These are phyloP conservation scores for Caenorhabditis sp. DNA, from an alignment of 2,888 invertebrate genomes.

Conservation along the genomic window DNA sequence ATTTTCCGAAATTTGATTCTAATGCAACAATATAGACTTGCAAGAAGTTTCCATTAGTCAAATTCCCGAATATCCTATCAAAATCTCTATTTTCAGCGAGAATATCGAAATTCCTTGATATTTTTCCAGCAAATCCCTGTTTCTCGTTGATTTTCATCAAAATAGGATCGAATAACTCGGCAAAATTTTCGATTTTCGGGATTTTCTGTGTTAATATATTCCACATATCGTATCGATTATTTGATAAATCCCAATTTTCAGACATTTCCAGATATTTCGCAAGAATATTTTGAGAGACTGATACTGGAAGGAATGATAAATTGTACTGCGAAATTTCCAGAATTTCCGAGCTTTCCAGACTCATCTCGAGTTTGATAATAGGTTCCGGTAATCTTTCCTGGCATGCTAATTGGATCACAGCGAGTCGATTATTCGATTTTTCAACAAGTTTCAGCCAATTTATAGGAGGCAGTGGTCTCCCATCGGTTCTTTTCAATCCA, in stretches of 20 bases:
- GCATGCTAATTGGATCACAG: conserved; percentile 12
- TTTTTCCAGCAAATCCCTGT: not conserved
- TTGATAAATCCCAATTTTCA: not conserved
- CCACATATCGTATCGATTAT: not conserved
- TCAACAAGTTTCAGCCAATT: conserved; percentile 18
- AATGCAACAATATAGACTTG: not conserved
- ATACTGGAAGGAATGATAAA: not conserved
- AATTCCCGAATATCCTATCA: not conserved
- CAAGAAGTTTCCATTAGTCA: not conserved
- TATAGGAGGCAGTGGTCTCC: conserved; percentile 16
- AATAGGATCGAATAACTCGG: not conserved
- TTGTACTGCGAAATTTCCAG: not conserved
- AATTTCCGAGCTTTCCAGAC: not conserved
- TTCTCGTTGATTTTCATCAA: not conserved
- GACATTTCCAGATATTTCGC: not conserved
- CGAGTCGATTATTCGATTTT: not conserved
- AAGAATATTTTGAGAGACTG: not conserved
- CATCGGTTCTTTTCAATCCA: conserved; percentile 18
- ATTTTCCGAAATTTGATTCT: not conserved
- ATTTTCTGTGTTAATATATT: not conserved
- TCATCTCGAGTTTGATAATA: not conserved
- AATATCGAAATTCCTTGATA: not conserved
- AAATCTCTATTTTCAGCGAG: not conserved
- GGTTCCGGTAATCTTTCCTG: conserved; percentile 8
- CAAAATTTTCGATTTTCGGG: not conserved